These are phyloP conservation scores for Amphiduros pacificus DNA, from an alignment of 2,888 invertebrate genomes.

Conservation along the genomic window DNA sequence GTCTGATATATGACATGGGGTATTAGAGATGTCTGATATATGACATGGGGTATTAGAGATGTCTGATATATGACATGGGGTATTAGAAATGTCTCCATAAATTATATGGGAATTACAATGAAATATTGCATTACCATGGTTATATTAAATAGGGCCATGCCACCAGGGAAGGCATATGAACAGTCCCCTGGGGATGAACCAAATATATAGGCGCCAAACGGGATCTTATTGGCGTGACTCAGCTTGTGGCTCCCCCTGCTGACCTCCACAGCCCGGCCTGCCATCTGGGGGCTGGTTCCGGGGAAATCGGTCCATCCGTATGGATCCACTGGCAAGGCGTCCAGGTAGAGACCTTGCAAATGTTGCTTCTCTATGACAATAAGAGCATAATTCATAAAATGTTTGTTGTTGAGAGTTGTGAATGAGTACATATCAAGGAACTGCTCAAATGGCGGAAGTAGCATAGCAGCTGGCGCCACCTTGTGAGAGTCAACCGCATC, in stretches of 20 bases:
- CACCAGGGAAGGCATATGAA: slow-evolving; percentile 1
- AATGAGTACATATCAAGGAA: background rate
- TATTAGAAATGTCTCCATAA: no score
- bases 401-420: background rate
- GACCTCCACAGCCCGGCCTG: background rate
- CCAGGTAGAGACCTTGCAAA: background rate
- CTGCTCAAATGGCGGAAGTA: background rate
- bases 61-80: no score
- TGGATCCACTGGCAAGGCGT: background rate
- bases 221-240: background rate
- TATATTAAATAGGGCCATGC: background rate
- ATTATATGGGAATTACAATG: no score
- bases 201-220: background rate
- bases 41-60: no score
- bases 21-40: no score
- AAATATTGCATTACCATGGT: no score
- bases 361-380: background rate
- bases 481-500: background rate
- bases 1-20: no score
- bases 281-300: background rate
- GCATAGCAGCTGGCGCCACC: background rate
- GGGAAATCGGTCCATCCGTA: background rate
- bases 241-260: background rate
- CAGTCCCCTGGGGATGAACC: background rate
- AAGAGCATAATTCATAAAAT: background rate